These are phyloP conservation scores for Cnemophilus loriae DNA, from an alignment of 2,113 vertebrate species.

Conservation along the genomic window DNA sequence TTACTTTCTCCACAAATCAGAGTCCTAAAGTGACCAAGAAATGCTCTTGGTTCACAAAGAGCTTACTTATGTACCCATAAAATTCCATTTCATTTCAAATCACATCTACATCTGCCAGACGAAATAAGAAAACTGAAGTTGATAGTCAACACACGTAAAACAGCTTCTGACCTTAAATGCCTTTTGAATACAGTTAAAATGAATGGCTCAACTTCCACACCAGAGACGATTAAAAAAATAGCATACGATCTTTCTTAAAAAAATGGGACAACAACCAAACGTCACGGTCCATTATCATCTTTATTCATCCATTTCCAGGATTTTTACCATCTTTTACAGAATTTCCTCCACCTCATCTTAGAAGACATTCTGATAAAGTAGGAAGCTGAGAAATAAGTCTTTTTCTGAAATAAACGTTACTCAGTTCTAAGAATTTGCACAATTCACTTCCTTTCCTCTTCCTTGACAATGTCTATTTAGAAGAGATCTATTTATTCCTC, in stretches of 20 bases:
- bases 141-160: neutral
- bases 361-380: neutral
- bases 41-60: neutral
- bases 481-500: conserved; percentile 53
- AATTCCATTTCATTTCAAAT: neutral
- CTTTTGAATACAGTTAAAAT: neutral
- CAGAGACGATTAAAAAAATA: neutral
- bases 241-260: neutral
- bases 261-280: neutral
- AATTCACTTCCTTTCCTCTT: conserved; percentile 52
- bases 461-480: conserved; percentile 35
- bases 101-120: neutral
- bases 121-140: neutral
- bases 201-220: neutral
- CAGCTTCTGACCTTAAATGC: neutral
- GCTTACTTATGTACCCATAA: neutral
- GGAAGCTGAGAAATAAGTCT: neutral
- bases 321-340: neutral
- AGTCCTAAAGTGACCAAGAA: neutral
- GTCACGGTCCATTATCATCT: neutral
- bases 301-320: neutral
- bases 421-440: conserved; percentile 38
- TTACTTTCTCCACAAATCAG: neutral
- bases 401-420: conserved; percentile 12
- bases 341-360: neutral